These are phyloP conservation scores for Gari tellinella DNA, from an alignment of 2,888 invertebrate species.

Conservation along the genomic window DNA sequence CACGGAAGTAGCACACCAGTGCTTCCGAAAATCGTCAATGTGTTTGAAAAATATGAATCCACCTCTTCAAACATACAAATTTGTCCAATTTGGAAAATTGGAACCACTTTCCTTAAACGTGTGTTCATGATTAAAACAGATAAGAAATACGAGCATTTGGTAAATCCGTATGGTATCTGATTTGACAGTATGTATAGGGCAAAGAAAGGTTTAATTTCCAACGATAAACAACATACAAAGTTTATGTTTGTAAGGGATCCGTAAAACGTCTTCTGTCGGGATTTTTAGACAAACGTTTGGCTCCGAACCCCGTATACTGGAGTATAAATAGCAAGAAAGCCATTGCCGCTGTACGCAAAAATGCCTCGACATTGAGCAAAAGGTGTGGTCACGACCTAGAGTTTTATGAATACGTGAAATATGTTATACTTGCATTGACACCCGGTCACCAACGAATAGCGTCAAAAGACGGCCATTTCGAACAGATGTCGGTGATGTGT, in stretches of 20 bases:
- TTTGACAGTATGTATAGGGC: neutral
- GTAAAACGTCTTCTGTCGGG: conserved; percentile 63
- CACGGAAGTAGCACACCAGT: neutral
- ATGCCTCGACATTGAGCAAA: conserved; percentile 19
- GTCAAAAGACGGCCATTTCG: conserved; percentile 28
- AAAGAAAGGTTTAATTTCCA: conserved; percentile 7
- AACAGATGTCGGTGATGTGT: conserved; percentile 19
- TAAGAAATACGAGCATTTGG: conserved; percentile 4
- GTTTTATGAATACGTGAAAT: conserved; percentile 64
- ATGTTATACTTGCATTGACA: conserved; percentile 41
- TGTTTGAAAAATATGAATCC: conserved; percentile 3
- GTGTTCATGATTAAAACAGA: conserved; percentile 31
- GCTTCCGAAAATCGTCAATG: neutral
- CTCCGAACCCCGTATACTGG: conserved; percentile 70
- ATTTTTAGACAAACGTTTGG: conserved; percentile 69
- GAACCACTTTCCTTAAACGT: conserved; percentile 37
- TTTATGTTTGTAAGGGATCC: conserved; percentile 67
- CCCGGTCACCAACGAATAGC: neutral
- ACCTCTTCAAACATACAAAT: conserved; percentile 7
- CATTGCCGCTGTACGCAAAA: conserved; percentile 19
- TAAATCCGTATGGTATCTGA: conserved; percentile 13
- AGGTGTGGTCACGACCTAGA: conserved; percentile 68
- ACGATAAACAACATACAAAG: neutral
- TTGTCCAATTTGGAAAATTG: conserved; percentile 43
- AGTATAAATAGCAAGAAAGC: conserved; percentile 49